Evolutionary conservation across 2,888 invertebrate genomes (phyloP), one percentile per base, ranked within the genome.

Genomic region (Bugulina stolonifera): DNA sequence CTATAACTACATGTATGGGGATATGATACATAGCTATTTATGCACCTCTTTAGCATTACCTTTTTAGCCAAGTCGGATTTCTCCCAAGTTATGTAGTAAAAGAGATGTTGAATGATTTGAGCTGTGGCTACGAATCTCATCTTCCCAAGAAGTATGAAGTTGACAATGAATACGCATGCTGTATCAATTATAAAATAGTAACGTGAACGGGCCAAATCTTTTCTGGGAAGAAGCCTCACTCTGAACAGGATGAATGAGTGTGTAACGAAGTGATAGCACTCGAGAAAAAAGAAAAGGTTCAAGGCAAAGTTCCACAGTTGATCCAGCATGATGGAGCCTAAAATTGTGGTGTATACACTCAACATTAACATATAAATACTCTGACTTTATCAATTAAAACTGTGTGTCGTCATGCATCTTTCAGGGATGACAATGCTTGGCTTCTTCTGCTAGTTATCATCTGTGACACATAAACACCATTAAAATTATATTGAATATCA

Each of bases 51-150:
- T n/a, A 43, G 43, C 5, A 27, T 72, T 75, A 80, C 80, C 79
- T 77, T 79, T 72, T 77, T 79, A 18, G 80, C 78, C 1, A 75
- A 72, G n/a, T 64, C 71, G 1, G 79, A 76, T 69, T 78, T 77
- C 69, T 81, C 78, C 81, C 81, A 81, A 57, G 74, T 78, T 10
- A 79, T n/a, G 71, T 76, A 79, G 73, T 79, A 81, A 73, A 76
- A 81, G 23, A 77, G 71, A 71, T 81, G 81, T 71, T 81, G 80
- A 1, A 75, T 32, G 3, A 79, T 77, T 72, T 81, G 81, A 54
- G 80, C 22, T 0, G 72, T 71, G 0, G 79, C 78, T 70, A 81
- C 72, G 80, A 80, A 80, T 72, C 76, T 75, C 27, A 81, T 72
- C 54, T 74, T 75, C 18, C 77, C 77, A 1, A 79, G 78, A 69